Conservation (phyloP, 2,113 vertebrate genomes). For the Vombatus ursinus region DNA sequence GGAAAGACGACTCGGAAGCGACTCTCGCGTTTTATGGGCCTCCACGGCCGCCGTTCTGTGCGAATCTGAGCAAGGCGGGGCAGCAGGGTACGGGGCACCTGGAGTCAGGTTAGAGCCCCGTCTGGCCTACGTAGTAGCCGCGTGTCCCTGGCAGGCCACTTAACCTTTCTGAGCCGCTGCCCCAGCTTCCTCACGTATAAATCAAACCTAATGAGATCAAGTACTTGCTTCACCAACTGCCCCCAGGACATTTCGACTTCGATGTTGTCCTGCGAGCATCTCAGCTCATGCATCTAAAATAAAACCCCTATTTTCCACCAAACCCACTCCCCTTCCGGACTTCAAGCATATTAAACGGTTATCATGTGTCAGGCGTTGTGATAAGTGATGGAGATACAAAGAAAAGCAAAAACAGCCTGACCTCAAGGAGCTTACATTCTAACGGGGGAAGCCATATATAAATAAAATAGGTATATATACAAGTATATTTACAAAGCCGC, state of each 20-base stretch:
- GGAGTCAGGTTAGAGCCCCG: neutral
- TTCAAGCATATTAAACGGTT: neutral
- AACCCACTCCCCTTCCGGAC: no score
- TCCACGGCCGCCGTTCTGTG: neutral
- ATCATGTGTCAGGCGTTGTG: neutral
- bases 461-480: neutral
- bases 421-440: neutral
- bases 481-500: neutral
- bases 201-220: no score
- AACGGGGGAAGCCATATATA: neutral
- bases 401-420: neutral
- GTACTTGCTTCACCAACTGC: no score
- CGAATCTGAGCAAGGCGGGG: no score
- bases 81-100: rapidly evolving
- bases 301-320: neutral
- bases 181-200: neutral
- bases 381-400: neutral
- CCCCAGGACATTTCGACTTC: no score
- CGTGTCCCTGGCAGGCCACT: neutral
- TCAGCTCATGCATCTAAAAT: neutral
- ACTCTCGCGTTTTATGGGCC: neutral
- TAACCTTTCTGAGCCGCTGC: neutral
- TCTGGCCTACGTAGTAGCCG: neutral
- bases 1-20: neutral
- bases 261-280: no score